A percentile compares a stretch with the other conserved stretches of the same genome.
phyloP scores from a whole-genome alignment of 1,140 invertebrate genomes.

The Aphis craccivora region DNA sequence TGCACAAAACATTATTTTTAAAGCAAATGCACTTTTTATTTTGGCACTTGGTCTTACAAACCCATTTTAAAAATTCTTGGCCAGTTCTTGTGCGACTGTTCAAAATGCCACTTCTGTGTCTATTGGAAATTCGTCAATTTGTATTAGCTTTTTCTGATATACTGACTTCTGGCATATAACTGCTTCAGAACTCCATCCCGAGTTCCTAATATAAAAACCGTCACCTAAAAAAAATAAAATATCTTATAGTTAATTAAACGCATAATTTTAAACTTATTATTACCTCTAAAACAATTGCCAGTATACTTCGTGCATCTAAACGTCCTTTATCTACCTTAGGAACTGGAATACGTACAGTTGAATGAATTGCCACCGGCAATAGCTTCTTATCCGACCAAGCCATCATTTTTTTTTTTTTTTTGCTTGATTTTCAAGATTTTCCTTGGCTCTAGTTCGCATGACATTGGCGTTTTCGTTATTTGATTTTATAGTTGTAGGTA shows the following conservation, averaged over 20 bases:
- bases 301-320: neutral
- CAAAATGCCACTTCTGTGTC: no score
- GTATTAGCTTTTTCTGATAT: no score
- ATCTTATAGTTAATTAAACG: neutral
- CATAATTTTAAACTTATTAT: neutral
- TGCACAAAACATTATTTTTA: no score
- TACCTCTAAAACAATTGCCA: conserved; percentile 23
- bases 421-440: conserved; percentile 6
- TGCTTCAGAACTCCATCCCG: neutral
- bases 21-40: no score
- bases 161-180: no score
- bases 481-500: neutral
- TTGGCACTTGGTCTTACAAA: no score
- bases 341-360: conserved; percentile 11
- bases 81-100: no score
- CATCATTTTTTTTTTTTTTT: neutral
- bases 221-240: neutral
- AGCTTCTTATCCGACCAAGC: neutral
- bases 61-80: no score
- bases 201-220: conserved; percentile 7
- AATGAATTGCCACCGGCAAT: neutral
- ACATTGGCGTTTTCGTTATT: conserved; percentile 25
- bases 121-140: no score
- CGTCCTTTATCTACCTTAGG: neutral
- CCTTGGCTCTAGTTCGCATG: neutral